These are phyloP conservation scores for Ceratotherium simum DNA, from an alignment of 2,113 vertebrate species.

Conservation along the genomic window DNA sequence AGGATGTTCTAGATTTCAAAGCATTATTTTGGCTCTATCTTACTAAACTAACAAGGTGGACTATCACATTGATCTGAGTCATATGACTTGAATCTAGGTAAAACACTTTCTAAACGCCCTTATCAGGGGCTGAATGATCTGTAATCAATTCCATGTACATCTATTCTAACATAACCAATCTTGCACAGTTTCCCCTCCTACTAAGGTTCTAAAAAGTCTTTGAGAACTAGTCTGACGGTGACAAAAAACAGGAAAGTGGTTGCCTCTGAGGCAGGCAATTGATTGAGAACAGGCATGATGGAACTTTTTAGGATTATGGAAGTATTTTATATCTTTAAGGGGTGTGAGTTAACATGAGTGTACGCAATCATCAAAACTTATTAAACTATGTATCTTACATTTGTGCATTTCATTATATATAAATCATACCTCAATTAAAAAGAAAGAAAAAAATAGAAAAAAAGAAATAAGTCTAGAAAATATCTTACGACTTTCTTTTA, in stretches of 20 bases:
- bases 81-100: background rate
- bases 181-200: background rate
- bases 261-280: slow-evolving; percentile 17
- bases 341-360: background rate
- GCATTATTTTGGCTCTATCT: slow-evolving; percentile 38
- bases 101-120: slow-evolving; percentile 52
- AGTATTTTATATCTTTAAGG: slow-evolving; percentile 36
- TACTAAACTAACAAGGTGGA: background rate
- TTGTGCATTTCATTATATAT: background rate
- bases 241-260: slow-evolving; percentile 25
- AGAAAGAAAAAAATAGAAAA: background rate
- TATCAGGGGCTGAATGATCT: slow-evolving; percentile 2
- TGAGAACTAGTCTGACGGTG: slow-evolving; percentile 28
- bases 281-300: background rate
- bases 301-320: background rate
- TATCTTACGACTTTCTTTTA: background rate
- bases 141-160: slow-evolving; percentile 12
- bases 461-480: slow-evolving; percentile 23
- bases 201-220: slow-evolving; percentile 13
- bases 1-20: slow-evolving; percentile 18
- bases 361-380: slow-evolving; percentile 43
- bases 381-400: background rate
- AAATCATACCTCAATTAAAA: slow-evolving; percentile 41
- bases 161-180: slow-evolving; percentile 41
- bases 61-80: slow-evolving; percentile 35